Evolutionary conservation across 1,140 invertebrate species (phyloP).

Genomic region (Trachymyrmex septentrionalis): DNA sequence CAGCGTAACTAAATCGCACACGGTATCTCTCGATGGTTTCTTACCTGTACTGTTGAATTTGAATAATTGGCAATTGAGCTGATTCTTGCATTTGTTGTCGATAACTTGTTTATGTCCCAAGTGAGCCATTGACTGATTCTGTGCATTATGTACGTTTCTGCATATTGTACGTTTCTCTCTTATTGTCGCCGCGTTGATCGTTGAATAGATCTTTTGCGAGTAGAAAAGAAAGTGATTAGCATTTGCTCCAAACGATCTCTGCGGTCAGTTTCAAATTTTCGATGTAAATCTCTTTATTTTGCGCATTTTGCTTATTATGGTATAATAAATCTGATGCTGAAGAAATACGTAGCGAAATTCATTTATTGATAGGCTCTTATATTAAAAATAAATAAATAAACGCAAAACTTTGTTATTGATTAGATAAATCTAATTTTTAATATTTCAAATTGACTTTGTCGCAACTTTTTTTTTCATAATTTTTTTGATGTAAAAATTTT

Average conservation of each 20-base stretch:
- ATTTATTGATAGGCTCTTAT: not conserved
- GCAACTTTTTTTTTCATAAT: not conserved
- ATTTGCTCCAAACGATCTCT: not conserved
- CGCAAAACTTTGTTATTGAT: not conserved
- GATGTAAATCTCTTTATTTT: slow-evolving; percentile 8
- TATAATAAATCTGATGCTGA: not conserved
- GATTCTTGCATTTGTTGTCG: slow-evolving; percentile 7
- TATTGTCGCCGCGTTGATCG: slow-evolving; percentile 15
- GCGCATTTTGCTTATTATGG: not conserved
- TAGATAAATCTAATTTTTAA: not conserved
- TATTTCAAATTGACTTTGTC: not conserved
- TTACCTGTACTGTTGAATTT: slow-evolving; percentile 64
- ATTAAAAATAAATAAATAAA: not conserved
- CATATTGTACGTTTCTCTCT: slow-evolving; percentile 50
- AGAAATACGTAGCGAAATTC: not conserved
- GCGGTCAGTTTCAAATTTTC: not conserved
- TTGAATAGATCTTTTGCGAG: slow-evolving; percentile 36
- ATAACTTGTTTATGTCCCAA: slow-evolving; percentile 63
- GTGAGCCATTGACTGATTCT: slow-evolving; percentile 76
- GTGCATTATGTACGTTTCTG: slow-evolving; percentile 68
- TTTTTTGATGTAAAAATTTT: not conserved
- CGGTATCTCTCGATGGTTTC: slow-evolving; percentile 32
- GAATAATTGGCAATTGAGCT: slow-evolving; percentile 49
- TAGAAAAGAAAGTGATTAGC: slow-evolving; percentile 47
- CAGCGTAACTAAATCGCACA: not conserved